Conservation (phyloP, 2,797 vertebrate genomes). For the Hirundo rustica region DNA sequence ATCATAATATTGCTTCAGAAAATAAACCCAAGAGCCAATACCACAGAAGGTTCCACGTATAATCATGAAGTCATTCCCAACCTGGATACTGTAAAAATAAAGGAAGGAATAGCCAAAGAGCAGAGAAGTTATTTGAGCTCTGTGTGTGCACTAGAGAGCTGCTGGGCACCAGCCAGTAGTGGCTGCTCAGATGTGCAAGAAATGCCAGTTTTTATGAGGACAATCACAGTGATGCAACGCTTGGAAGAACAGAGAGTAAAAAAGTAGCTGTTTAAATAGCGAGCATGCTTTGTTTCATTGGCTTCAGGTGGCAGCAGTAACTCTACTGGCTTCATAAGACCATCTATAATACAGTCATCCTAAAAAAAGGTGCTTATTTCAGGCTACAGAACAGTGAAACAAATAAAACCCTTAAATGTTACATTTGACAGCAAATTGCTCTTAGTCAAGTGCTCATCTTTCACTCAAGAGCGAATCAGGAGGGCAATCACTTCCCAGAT, state of each 20-base stretch:
- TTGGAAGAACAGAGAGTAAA: constrained; percentile 44
- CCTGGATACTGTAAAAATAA: background rate
- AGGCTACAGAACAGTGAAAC: background rate
- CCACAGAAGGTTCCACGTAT: background rate
- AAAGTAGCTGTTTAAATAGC: background rate
- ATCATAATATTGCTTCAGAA: constrained; percentile 68
- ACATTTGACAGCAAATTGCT: background rate
- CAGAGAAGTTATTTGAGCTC: constrained; percentile 1
- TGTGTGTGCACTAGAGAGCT: constrained; percentile 69
- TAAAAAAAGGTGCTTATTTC: constrained; percentile 41
- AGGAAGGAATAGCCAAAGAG: background rate
- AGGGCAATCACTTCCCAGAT: background rate
- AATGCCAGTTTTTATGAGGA: constrained; percentile 9
- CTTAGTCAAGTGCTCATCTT: background rate
- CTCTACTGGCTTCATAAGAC: constrained; percentile 7
- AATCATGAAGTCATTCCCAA: background rate
- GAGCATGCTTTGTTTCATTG: background rate
- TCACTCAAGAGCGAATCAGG: background rate
- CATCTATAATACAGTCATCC: constrained; percentile 13
- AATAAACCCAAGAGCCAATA: constrained; percentile 30
- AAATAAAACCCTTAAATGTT: background rate
- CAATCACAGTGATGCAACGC: constrained; percentile 71
- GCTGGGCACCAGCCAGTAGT: constrained; percentile 73
- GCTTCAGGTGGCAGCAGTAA: background rate
- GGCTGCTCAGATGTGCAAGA: constrained; percentile 56